Base-by-base conservation (phyloP, 92 coral and sea anemone species). In the Siderastrea siderea region DNA sequence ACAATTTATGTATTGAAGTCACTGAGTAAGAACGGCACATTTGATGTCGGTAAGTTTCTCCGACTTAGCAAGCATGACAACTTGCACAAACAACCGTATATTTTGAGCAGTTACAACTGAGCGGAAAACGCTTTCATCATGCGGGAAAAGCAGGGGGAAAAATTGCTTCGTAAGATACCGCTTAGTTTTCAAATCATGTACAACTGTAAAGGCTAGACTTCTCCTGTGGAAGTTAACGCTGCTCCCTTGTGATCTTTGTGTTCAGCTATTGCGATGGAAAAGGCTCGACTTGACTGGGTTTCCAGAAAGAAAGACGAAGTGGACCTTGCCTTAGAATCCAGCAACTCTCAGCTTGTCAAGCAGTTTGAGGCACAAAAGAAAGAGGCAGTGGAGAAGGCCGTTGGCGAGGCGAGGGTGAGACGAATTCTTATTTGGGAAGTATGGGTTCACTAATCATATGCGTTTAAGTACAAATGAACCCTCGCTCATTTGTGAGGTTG, bases 401-500 rank as follows among this genome's bases (percentile, higher is more conserved):
- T 95, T 47, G 90, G 86, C 49, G 93, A 95, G 60, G 98, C 98
- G 13, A 91, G 86, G 98, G 98, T 95, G 86, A 38, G 55, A 67
- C 7, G 13, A 67, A 19, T 44, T 10, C 38, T 11, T 60, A 54
- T 43, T 15, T 4, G 3, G 8, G 12, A n/a, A 47, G 2, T 53
- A 5, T 53, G 7, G 57, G 57, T 53, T 6, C 5, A 26, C 38
- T 16, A 66, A 10, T 64, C 26, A 38, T 3, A 15, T 49, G 44
- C 10, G 11, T 15, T 76, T 6, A 9, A 61, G 66, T 52, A 12
- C 63, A 15, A 53, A 53, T 53, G 57, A 9, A 9, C 6, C 57
- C 57, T 53, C 38, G 38, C 38, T 26, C 38, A 26, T 26, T 0
- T 26, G 38, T 26, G 38, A 26, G 38, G 38, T 26, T 26, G 38